phyloP scores from a whole-genome alignment of 2,797 vertebrate genomes.

The Anolis apletophallus region DNA sequence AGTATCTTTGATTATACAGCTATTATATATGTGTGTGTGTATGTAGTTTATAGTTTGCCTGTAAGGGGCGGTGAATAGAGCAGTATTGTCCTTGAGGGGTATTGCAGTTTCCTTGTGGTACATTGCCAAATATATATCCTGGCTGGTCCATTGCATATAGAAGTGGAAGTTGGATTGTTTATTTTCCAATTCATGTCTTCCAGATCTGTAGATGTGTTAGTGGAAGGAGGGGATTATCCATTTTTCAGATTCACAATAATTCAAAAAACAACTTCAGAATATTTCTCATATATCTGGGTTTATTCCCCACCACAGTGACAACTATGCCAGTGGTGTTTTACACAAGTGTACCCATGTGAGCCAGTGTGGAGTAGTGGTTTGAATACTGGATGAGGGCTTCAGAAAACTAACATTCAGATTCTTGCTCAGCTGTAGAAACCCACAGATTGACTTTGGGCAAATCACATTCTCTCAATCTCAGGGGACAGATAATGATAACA shows the following conservation, averaged over 20 bases:
- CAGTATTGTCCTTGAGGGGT: too few relatives aligned
- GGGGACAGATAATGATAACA: too few relatives aligned
- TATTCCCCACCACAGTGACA: background rate
- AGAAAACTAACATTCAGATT: too few relatives aligned
- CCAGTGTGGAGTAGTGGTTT: too few relatives aligned
- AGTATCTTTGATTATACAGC: background rate
- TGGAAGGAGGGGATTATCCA: background rate
- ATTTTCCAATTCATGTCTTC: background rate
- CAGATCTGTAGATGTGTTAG: background rate
- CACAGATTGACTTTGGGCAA: too few relatives aligned
- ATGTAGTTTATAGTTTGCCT: background rate
- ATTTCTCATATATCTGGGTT: too few relatives aligned
- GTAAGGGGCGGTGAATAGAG: too few relatives aligned
- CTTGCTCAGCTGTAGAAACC: too few relatives aligned
- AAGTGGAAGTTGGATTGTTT: background rate
- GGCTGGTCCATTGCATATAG: background rate
- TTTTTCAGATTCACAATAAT: background rate
- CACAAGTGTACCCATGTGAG: too few relatives aligned
- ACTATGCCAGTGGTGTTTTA: background rate
- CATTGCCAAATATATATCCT: background rate
- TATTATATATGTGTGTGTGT: background rate
- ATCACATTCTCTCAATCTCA: too few relatives aligned
- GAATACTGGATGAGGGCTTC: too few relatives aligned
- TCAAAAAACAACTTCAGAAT: background rate
- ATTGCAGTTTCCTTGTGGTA: background rate